A percentile compares a stretch with the other conserved stretches of the same genome.
Conservation (phyloP, 2,888 invertebrate genomes). For the Sussaba pulchella region DNA sequence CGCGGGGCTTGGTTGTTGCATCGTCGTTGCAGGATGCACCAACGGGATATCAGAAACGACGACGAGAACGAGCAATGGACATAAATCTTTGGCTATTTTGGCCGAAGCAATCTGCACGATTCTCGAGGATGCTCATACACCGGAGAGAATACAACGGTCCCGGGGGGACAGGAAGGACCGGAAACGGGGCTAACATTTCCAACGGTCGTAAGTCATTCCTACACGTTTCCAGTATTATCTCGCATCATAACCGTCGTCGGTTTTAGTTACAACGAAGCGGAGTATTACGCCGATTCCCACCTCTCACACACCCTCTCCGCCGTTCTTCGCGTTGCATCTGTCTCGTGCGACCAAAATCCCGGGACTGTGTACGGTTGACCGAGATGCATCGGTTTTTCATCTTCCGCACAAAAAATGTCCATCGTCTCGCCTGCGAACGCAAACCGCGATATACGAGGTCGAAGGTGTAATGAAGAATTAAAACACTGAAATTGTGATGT, state of each 20-base stretch:
- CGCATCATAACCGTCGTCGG: slow-evolving; percentile 58
- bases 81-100: slow-evolving; percentile 61
- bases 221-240: slow-evolving; percentile 53
- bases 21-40: too few relatives aligned
- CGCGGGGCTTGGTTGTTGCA: slow-evolving; percentile 14
- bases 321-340: slow-evolving; percentile 8
- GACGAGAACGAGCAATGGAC: slow-evolving; percentile 39
- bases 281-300: slow-evolving; percentile 41
- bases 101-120: slow-evolving; percentile 55
- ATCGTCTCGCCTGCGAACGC: neutral
- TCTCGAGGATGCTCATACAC: slow-evolving; percentile 37
- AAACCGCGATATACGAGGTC: neutral
- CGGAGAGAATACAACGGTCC: slow-evolving; percentile 24
- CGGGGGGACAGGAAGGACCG: slow-evolving; percentile 5
- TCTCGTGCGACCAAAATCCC: neutral
- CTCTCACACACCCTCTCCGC: slow-evolving; percentile 7
- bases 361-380: neutral
- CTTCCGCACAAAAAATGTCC: slow-evolving; percentile 16
- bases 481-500: neutral
- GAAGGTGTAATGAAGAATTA: neutral
- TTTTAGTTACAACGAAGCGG: slow-evolving; percentile 54
- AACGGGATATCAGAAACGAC: slow-evolving; percentile 38
- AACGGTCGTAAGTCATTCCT: slow-evolving; percentile 54
- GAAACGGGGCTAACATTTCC: slow-evolving; percentile 48
- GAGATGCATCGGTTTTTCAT: slow-evolving; percentile 31